Base-by-base conservation (phyloP, 2,888 invertebrate genomes). In the Chaetogeoica ovagalla region DNA sequence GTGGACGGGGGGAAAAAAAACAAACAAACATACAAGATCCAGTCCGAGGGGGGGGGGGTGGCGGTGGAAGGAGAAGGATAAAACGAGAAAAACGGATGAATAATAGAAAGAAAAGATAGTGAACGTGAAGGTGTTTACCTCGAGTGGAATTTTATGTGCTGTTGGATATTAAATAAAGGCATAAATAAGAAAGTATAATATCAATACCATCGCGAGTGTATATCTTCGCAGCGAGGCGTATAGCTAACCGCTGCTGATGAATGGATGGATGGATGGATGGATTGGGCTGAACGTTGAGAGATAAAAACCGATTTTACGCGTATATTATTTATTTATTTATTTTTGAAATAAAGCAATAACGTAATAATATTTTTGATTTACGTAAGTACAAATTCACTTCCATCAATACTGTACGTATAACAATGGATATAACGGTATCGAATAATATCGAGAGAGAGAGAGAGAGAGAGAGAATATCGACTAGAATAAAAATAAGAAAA, bases 81-180 rank as follows among this genome's bases (percentile, higher is more conserved):
- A 60, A 60, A 30, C 43, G 57, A 59, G 59, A 48, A 62, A 76
- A 52, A 48, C 13, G 62, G 17, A 19, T 0, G 39, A 66, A n/a
- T 7, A 30, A 59, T 57, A 57, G 37, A 30, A 37, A 5, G 23
- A 7, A 39, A 57, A 43, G 68, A 30, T 30, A 57, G 43, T 23
- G 62, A 77, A 70, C 69, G 43, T 23, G 55, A 77, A 70, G 70
- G 52, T 77, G 69, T 77, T 70, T 70, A 77, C 60, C 70, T 23
- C 48, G 30, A 60, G 60, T 68, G 68, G 9, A 30, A 30, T 77
- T 70, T 77, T 77, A 77, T 52, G 70, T 55, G 52, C 19, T 19
- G 55, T 62, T 70, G 55, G 8, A 11, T 62, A 37, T 52, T 77
- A 39, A 62, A 77, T 43, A 66, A 70, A 62, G 21, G 55, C 70